Base-by-base conservation (phyloP, 2,797 vertebrate species). In the Acipenser transmontanus region DNA sequence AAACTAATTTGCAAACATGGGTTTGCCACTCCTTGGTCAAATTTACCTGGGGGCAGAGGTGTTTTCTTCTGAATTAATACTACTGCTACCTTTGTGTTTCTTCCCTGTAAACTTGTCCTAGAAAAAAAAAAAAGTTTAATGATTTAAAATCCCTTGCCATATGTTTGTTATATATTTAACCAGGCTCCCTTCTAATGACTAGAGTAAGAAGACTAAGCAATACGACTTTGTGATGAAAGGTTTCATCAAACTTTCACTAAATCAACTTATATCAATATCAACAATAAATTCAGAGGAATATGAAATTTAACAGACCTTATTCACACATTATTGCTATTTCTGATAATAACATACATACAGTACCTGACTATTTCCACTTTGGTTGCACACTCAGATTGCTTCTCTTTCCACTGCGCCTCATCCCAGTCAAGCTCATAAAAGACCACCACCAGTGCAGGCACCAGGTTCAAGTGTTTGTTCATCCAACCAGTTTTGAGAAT, bases 401-500 rank as follows among this genome's bases (percentile, higher is more conserved):
- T 98, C 72, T 99, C 97, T 68, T 98, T 98, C 97, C 97, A 99
- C 61, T 98, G 95, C 0, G 91, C 88, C 50, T 99, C 96, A 7
- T 99, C 97, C 97, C 97, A 99, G 80, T 99, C 97, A 69, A 99
- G 81, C 68, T 99, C 96, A 61, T 97, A 98, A 77, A 99, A 99
- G 17, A 99, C 92, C 49, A 99, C 97, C 12, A 98, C 96, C 65
- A 99, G 86, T 0, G 95, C 95, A 0, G 97, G 97, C 11, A 98
- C 95, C 73, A 98, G 83, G 77, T 98, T 99, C 70, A 99, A 84
- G 66, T 99, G 97, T 70, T 99, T 99, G 70, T 98, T 96, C 97
- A 99, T 97, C 97, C 97, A 99, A 7, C 95, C 93, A 0, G 95
- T 98, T 82, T 99, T 99, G 69, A 99, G 82, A 69, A 98, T 95